phyloP scores from a whole-genome alignment of 2,113 vertebrate species.

The Rousettus leschenaultii region DNA sequence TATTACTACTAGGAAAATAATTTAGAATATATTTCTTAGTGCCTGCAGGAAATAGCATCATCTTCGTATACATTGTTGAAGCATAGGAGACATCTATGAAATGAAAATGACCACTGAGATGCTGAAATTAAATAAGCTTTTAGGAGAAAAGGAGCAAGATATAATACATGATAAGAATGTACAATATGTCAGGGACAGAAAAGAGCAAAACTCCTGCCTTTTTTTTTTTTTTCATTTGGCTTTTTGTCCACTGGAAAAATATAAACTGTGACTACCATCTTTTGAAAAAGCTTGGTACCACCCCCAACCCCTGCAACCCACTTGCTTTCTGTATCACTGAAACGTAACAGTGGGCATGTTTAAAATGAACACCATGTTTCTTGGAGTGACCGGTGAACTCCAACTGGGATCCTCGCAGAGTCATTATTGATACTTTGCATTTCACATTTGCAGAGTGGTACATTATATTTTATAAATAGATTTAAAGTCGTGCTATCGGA shows the following conservation, averaged over 20 bases:
- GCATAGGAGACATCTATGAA: not conserved
- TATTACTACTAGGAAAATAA: not conserved
- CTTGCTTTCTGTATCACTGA: not conserved
- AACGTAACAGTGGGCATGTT: not conserved
- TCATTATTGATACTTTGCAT: not conserved
- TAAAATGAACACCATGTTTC: not conserved
- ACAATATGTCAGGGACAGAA: constrained; percentile 6
- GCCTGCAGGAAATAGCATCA: not conserved
- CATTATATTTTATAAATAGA: not conserved
- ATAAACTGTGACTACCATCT: not conserved
- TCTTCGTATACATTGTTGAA: not conserved
- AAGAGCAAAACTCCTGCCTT: not conserved
- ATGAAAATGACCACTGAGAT: not conserved
- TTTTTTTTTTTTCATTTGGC: not conserved
- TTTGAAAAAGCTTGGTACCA: not conserved
- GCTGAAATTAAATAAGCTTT: constrained; percentile 34
- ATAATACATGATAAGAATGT: not conserved
- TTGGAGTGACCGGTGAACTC: not conserved
- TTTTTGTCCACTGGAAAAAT: not conserved
- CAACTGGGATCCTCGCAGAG: not conserved
- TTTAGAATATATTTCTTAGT: not conserved
- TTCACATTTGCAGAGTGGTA: not conserved
- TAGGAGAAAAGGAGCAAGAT: not conserved
- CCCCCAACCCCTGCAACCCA: not conserved
- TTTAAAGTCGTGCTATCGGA: not conserved